phyloP scores from a whole-genome alignment of 2,113 vertebrate species.

The Mobula birostris region DNA sequence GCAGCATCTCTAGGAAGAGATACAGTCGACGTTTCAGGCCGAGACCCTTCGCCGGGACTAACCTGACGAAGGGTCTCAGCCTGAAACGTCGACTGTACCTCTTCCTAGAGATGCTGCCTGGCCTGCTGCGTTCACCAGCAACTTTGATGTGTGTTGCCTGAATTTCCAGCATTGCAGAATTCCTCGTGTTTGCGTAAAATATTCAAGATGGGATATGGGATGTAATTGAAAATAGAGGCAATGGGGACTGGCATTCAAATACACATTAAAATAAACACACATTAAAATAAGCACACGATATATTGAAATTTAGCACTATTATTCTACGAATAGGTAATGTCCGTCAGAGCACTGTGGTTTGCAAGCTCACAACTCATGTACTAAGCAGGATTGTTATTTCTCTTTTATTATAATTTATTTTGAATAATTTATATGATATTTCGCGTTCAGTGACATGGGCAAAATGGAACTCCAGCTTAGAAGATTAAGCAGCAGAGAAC shows the following conservation, averaged over 20 bases:
- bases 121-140: too few species aligned
- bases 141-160: too few species aligned
- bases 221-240: background rate
- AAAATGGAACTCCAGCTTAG: background rate
- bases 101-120: too few species aligned
- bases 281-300: background rate
- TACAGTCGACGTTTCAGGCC: too few species aligned
- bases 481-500: background rate
- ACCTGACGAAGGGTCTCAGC: too few species aligned
- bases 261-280: background rate
- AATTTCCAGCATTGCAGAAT: too few species aligned
- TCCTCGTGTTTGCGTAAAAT: too few species aligned
- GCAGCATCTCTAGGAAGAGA: too few species aligned
- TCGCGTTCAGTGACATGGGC: background rate
- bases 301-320: background rate
- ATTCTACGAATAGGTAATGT: background rate
- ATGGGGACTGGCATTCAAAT: background rate
- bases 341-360: background rate
- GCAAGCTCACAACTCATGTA: background rate
- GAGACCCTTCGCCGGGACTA: too few species aligned
- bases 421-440: background rate
- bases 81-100: too few species aligned
- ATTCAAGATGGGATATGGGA: too few species aligned
- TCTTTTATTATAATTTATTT: background rate
- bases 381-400: background rate